Conservation (phyloP, 2,888 invertebrate species). For the Dryobota labecula region DNA sequence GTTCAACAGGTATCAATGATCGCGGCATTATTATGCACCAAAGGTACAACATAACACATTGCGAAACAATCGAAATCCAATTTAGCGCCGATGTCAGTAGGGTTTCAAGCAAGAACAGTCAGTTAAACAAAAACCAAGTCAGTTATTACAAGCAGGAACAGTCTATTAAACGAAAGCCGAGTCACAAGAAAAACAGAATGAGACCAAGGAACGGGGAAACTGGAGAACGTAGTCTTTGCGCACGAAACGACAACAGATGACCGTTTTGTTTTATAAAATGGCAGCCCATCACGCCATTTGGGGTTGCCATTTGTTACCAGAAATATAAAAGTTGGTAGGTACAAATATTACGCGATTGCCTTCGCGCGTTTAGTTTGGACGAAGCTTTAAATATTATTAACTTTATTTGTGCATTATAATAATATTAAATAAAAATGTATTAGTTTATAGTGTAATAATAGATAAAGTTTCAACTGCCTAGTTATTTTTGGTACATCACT, state of each 20-base stretch:
- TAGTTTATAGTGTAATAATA: not conserved
- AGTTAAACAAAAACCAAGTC: not conserved
- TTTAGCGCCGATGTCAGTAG: not conserved
- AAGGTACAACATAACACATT: not conserved
- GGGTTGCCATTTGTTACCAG: too few relatives aligned
- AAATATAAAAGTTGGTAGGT: too few relatives aligned
- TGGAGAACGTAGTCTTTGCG: not conserved
- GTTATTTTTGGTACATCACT: not conserved
- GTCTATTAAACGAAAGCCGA: not conserved
- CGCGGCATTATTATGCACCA: not conserved
- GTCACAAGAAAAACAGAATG: not conserved
- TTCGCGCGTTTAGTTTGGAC: too few relatives aligned
- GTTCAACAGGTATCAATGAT: too few relatives aligned
- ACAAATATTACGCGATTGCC: too few relatives aligned
- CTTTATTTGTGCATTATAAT: too few relatives aligned
- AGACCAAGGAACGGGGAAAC: not conserved
- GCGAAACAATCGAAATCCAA: not conserved
- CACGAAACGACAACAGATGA: not conserved
- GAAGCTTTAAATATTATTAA: too few relatives aligned
- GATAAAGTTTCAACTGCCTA: not conserved
- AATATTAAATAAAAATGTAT: too few relatives aligned
- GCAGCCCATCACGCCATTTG: too few relatives aligned
- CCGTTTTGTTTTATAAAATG: not conserved
- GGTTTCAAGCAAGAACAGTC: not conserved
- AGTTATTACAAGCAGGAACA: not conserved